A percentile compares a stretch with the other conserved stretches of the same genome.
Evolutionary conservation across 2,888 invertebrate genomes (phyloP).

Genomic region (Acheta domesticus): DNA sequence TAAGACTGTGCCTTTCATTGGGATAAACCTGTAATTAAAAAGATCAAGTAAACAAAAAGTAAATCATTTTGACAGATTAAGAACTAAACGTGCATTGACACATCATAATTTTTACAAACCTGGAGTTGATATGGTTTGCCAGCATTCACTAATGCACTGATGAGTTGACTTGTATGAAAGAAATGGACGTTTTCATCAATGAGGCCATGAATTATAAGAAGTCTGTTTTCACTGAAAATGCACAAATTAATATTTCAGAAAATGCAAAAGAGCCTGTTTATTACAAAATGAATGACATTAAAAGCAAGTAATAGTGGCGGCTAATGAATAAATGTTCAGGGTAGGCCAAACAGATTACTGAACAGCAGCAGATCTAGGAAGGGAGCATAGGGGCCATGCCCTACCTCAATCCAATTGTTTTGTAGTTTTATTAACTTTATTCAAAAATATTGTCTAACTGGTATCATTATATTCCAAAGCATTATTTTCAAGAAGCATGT

Average conservation of each 20-base stretch:
- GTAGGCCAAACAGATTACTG: too few relatives aligned
- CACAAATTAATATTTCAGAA: constrained; percentile 24
- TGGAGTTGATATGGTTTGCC: constrained; percentile 95
- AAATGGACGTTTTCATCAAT: constrained; percentile 99
- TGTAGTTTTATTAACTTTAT: too few relatives aligned
- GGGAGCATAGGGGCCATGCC: too few relatives aligned
- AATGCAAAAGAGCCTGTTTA: not conserved
- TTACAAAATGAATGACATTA: not conserved
- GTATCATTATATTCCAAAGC: too few relatives aligned
- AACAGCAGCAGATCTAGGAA: too few relatives aligned
- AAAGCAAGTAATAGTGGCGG: not conserved
- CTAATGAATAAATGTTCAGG: not conserved
- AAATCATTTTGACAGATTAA: constrained; percentile 20
- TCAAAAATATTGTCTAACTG: too few relatives aligned
- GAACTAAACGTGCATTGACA: not conserved
- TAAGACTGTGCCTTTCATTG: constrained; percentile 90
- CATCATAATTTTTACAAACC: constrained; percentile 45
- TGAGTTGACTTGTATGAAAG: constrained; percentile 87
- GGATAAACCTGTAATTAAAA: constrained; percentile 70
- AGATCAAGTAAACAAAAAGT: constrained; percentile 20
- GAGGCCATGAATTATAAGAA: constrained; percentile 93
- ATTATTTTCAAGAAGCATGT: too few relatives aligned
- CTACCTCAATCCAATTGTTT: too few relatives aligned
- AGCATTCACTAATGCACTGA: constrained; percentile 84
- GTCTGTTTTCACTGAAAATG: constrained; percentile 69